Evolutionary conservation across 2,113 vertebrate genomes (phyloP), one percentile per base, ranked within the genome.

Genomic region (Myotis davidii): DNA sequence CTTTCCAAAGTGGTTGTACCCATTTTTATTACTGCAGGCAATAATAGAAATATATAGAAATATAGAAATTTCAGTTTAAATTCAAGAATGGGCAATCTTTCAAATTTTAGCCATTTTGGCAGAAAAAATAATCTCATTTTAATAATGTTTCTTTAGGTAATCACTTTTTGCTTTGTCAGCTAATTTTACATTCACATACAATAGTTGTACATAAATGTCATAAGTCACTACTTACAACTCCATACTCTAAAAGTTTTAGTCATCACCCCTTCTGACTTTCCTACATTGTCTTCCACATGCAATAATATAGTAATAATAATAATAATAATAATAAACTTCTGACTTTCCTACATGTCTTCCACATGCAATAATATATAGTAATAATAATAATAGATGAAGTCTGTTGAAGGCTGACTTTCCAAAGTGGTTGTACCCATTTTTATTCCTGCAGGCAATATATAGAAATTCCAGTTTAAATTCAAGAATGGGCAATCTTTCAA

Each of bases 91-190:
- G 39, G 72, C 17, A 92, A 5, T 74, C 50, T 83, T 92, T 72
- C 64, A 23, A 79, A 52, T 42, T 64, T 48, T 69, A 92, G 16
- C 39, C 17, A 52, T 61, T 65, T 84, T 23, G 27, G 48, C 61
- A 81, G n/a, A 34, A 89, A 92, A 79, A 92, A 79, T 20, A 85
- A 25, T 52, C 20, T 64, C 8, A 89, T 82, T 83, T 96, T 74
- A 65, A 78, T 45, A 82, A 67, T 56, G 9, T 48, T 72, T 95
- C 42, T 84, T 78, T 50, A 74, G 13, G n/a, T 29, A 67, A 25
- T 54, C 32, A 67, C 13, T 83, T 56, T 74, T 86, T 89, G 7
- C 34, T 34, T 39, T 94, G 59, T 67, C 34, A 86, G 67, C 23
- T 78, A 78, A 81, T 67, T 94, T 90, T 59, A 92, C 1, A 52